These are phyloP conservation scores for Bombus affinis DNA, from an alignment of 1,140 invertebrate species.

Conservation along the genomic window DNA sequence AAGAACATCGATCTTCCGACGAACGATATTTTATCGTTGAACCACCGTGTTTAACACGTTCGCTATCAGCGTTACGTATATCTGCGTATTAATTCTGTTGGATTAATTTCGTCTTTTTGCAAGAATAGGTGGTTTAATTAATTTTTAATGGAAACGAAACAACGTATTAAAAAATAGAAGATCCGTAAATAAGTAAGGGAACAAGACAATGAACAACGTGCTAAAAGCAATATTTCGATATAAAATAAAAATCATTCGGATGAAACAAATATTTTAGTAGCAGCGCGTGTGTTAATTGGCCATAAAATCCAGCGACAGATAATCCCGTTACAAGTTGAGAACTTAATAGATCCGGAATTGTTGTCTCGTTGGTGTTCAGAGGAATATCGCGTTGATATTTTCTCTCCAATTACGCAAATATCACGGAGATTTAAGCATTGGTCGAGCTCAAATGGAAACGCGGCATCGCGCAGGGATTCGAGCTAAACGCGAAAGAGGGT, in stretches of 20 bases:
- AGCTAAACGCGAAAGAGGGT: background rate
- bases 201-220: no score
- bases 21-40: background rate
- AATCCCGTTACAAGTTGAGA: background rate
- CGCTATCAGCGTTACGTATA: background rate
- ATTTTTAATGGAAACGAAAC: background rate
- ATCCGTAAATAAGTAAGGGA: no score
- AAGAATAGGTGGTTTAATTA: background rate
- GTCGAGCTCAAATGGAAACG: background rate
- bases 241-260: background rate
- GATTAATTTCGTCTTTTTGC: no score
- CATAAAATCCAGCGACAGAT: background rate
- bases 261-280: background rate
- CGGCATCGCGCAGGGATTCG: background rate
- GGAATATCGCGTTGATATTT: background rate
- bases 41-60: background rate
- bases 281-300: background rate
- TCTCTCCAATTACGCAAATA: slow-evolving; percentile 23
- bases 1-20: background rate
- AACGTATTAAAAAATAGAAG: no score
- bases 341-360: background rate
- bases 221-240: no score
- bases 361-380: background rate
- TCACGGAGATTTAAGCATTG: slow-evolving; percentile 22
- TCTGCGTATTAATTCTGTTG: background rate